phyloP scores from a whole-genome alignment of 2,113 vertebrate genomes.

The Scomber colias region DNA sequence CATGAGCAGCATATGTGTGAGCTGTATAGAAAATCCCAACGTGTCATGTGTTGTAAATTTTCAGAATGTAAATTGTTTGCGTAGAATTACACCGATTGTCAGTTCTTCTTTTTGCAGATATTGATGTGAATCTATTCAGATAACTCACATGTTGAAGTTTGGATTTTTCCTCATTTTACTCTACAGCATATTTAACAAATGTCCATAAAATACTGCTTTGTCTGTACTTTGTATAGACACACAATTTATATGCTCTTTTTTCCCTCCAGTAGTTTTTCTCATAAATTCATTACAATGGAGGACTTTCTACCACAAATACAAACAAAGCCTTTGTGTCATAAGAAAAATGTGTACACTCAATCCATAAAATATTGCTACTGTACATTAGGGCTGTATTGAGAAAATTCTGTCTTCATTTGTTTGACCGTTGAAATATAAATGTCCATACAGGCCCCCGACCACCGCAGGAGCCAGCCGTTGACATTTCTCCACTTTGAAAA shows the following conservation, averaged over 20 bases:
- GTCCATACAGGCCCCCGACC: slow-evolving; percentile 75
- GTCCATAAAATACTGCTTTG: background rate
- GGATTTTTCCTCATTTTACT: slow-evolving; percentile 2
- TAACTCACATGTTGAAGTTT: background rate
- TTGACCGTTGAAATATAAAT: slow-evolving; percentile 80
- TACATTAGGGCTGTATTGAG: slow-evolving; percentile 77
- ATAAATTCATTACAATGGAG: slow-evolving; percentile 24
- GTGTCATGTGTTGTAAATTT: slow-evolving; percentile 52
- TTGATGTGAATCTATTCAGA: background rate
- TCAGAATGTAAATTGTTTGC: slow-evolving; percentile 44
- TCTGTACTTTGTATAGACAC: background rate
- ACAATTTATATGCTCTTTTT: background rate
- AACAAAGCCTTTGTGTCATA: slow-evolving; percentile 43
- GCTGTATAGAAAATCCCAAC: slow-evolving; percentile 44
- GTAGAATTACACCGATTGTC: slow-evolving; percentile 9
- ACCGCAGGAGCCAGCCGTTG: slow-evolving; percentile 77
- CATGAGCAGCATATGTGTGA: slow-evolving; percentile 63
- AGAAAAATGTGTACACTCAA: slow-evolving; percentile 69
- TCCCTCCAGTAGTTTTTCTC: slow-evolving; percentile 2
- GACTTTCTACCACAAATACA: slow-evolving; percentile 38
- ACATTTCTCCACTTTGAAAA: slow-evolving; percentile 86
- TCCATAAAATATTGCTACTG: slow-evolving; percentile 77
- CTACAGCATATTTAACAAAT: background rate
- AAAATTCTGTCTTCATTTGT: slow-evolving; percentile 83
- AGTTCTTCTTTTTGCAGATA: slow-evolving; percentile 16